These are phyloP conservation scores for Leuciscus idus DNA, from an alignment of 2,113 vertebrate genomes.

Conservation along the genomic window DNA sequence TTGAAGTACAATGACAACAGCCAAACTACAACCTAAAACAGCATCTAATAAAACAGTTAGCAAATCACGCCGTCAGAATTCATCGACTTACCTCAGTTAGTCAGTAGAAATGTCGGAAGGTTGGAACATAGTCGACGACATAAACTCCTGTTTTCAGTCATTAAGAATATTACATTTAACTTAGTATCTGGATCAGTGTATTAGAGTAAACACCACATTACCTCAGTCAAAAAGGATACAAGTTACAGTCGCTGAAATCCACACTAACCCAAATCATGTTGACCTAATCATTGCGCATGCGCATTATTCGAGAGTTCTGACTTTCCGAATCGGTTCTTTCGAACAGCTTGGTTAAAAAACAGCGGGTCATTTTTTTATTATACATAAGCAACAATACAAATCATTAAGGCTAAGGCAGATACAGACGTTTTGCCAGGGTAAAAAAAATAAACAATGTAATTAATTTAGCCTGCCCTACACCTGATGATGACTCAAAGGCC, in stretches of 20 bases:
- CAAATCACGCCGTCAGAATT: neutral
- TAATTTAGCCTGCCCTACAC: too few species aligned
- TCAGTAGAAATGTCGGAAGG: neutral
- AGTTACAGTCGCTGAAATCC: neutral
- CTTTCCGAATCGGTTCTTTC: neutral
- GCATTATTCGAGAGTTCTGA: neutral
- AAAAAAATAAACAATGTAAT: too few species aligned
- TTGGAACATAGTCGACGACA: neutral
- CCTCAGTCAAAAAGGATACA: neutral
- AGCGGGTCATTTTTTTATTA: neutral
- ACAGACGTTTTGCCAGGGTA: too few species aligned
- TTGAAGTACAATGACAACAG: neutral
- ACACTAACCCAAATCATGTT: too few species aligned
- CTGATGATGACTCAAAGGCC: too few species aligned
- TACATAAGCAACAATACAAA: neutral
- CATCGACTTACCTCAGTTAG: neutral
- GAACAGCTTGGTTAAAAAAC: neutral
- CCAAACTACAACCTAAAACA: neutral
- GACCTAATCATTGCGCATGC: neutral
- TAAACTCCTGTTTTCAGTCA: neutral
- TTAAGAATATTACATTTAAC: too few species aligned
- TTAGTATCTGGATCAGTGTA: neutral
- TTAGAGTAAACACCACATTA: neutral
- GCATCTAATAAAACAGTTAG: neutral
- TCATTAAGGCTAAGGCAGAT: neutral